Base-by-base conservation (phyloP, 1,140 invertebrate genomes). In the Drosophila tani region DNA sequence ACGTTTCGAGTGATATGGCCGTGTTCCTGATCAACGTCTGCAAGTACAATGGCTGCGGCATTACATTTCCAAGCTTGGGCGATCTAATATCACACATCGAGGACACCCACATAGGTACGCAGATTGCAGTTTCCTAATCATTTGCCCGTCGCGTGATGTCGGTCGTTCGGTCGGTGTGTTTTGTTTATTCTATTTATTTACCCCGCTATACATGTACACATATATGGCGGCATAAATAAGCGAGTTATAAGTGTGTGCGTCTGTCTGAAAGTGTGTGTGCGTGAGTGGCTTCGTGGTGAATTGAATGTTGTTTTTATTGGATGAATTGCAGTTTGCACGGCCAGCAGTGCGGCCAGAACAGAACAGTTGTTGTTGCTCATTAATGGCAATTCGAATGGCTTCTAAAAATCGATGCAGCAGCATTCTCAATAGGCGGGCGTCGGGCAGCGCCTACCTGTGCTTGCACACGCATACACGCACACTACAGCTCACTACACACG, bases 1-100 rank as follows among this genome's bases (percentile, higher is more conserved):
- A 77, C 85, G 85, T 53, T 56, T 85, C 85, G 85, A 94, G 93
- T 90, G 85, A 73, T 49, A 90, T 90, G 96, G 96, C 96, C 93
- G 96, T 97, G 93, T 97, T 97, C 94, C 95, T 97, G 94, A 94
- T 97, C 93, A 97, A 97, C 94, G 95, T 96, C 93, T 97, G 96
- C 94, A 97, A 96, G 95, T 97, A 96, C 93, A 96, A 96, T 94
- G 95, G 95, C 93, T 97, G 96, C 94, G 96, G 96, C 85, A 94
- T 96, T 82, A 96, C 95, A 81, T 97, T 97, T 95, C 94, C 96
- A 91, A 96, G 94, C 94, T 94, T 97, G 92, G 94, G 94, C 78
- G 96, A 97, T 93, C 94, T 97, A 92, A 97, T 97, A 92, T 95
- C 96, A 92, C 96, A 97, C 93, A 97, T 97, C 85, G 96, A 97